Evolutionary conservation across 2,888 invertebrate species (phyloP), one percentile per base, ranked within the genome.

Genomic region (Lepidocyrtinus sp.): DNA sequence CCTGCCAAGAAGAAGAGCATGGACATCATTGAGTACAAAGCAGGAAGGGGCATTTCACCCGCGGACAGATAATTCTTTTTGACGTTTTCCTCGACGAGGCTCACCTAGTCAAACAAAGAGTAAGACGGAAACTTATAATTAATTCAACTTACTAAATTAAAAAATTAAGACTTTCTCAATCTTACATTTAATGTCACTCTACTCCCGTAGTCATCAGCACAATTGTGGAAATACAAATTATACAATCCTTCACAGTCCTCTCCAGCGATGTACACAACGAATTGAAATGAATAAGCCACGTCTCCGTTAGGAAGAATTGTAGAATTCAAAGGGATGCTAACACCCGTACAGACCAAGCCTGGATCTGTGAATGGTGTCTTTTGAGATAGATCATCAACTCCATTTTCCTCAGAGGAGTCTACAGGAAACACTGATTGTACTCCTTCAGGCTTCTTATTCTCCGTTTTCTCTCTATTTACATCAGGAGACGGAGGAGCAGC

Each of bases 11-110:
- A 93, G 90, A 97, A 99, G 27, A 97, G 89, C 1, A 97, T 89
- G 0, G 97, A 94, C 94, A 98, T 95, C 91, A 95, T 93, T 87
- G 96, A 95, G 89, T 97, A 99, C 1, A 99, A 89, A 0, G 94
- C 93, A 0, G 99, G 99, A 36, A 98, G 90, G 0, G 98, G 98
- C 93, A 98, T 97, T 89, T 98, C 97, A 0, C 98, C 98, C 0
- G 98, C 98, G 1, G 98, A 97, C 45, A 99, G 89, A 88, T 93
- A 98, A 88, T 95, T 97, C 45, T 93, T 93, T 69, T 91, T 91
- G 88, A 97, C 96, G 87, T 93, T 94, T 88, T 97, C 97, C 68
- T 85, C 85, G 86, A 93, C 94, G 83, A 99, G 94, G 88, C 94
- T 92, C 84, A 97, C 92, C 96, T 96, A 50, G 21, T 26, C 17